Percentiles rank a stretch among this genome's conserved stretches.
Conservation (phyloP, 2,797 vertebrate genomes). For the Balearica regulorum region DNA sequence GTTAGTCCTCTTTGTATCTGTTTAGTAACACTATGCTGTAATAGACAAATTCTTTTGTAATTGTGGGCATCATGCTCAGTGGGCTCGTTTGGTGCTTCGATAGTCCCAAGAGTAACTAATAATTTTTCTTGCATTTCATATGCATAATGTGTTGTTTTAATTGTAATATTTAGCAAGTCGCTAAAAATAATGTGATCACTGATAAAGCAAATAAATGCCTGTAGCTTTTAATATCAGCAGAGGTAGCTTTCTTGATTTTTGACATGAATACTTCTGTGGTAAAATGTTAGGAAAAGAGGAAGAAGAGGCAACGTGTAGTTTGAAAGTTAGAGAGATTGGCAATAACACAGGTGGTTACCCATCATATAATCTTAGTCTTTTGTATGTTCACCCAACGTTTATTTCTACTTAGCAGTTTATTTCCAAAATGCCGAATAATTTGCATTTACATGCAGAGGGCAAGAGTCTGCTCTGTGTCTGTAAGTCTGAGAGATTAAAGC, state of each 20-base stretch:
- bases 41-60: neutral
- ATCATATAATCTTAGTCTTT: neutral
- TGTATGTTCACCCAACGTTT: neutral
- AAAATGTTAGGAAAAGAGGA: neutral
- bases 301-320: neutral
- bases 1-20: neutral
- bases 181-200: neutral
- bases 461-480: neutral
- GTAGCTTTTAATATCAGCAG: neutral
- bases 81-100: neutral
- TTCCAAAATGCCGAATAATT: neutral
- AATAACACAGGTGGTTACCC: neutral
- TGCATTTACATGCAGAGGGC: neutral
- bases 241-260: neutral
- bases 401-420: neutral
- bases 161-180: neutral
- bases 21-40: neutral
- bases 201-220: neutral
- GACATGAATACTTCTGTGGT: rapidly evolving
- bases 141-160: neutral
- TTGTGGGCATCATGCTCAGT: neutral
- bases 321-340: neutral
- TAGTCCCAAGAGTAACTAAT: neutral
- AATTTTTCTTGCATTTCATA: neutral
- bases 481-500: neutral